These are phyloP conservation scores for Pseudococcus longispinus DNA, from an alignment of 2,888 invertebrate species.

Conservation along the genomic window DNA sequence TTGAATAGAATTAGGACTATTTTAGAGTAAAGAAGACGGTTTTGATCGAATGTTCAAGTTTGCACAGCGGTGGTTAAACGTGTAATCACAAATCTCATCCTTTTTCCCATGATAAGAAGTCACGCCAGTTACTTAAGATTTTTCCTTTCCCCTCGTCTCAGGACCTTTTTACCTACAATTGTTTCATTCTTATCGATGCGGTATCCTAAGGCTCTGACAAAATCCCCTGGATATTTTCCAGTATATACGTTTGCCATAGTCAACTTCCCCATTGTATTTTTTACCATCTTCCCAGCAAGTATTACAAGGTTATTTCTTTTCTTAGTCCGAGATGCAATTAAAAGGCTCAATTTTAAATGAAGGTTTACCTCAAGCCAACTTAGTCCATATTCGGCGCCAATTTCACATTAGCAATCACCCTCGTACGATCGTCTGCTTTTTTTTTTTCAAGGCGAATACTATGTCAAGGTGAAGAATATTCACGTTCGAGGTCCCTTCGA, in stretches of 20 bases:
- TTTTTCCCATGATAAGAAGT: not conserved
- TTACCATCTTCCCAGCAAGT: not conserved
- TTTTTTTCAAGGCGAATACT: not conserved
- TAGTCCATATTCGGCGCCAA: not conserved
- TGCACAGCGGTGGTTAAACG: not conserved
- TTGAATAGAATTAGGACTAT: conserved; percentile 13
- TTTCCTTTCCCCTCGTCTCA: not conserved
- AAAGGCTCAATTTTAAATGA: not conserved
- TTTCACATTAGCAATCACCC: not conserved
- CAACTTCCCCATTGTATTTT: not conserved
- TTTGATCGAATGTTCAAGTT: not conserved
- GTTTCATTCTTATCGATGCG: not conserved
- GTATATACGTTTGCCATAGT: not conserved
- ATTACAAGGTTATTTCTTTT: not conserved
- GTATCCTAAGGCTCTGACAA: not conserved
- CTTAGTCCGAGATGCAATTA: not conserved
- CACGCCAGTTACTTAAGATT: not conserved
- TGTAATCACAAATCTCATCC: not conserved
- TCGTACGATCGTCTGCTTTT: not conserved
- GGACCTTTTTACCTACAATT: not conserved
- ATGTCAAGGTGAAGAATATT: conserved; percentile 22
- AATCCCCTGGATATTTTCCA: not conserved
- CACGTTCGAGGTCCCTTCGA: not conserved
- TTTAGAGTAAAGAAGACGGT: not conserved
- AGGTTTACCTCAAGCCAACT: not conserved